phyloP scores from a whole-genome alignment of 2,888 invertebrate species.

The Iphiclides podalirius region DNA sequence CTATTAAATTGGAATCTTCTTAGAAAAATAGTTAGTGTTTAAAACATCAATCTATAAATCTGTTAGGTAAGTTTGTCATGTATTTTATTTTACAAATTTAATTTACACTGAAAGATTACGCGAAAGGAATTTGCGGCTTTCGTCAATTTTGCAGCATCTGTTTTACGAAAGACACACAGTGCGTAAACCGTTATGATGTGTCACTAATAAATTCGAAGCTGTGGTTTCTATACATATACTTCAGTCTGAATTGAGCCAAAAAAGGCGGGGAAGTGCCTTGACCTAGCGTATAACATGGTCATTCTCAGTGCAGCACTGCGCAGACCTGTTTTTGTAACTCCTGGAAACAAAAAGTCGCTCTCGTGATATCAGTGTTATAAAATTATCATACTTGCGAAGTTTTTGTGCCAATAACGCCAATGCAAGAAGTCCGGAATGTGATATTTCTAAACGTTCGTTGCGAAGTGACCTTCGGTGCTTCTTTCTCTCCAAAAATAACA shows the following conservation, averaged over 20 bases:
- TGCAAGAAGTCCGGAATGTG: constrained; percentile 14
- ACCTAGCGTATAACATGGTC: constrained; percentile 53
- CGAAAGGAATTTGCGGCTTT: constrained; percentile 35
- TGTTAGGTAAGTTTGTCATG: constrained; percentile 26
- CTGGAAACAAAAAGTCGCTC: constrained; percentile 23
- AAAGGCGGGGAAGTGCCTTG: constrained; percentile 53
- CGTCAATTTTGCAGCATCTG: constrained; percentile 16
- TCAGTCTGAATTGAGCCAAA: constrained; percentile 39
- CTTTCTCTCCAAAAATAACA: constrained; percentile 11
- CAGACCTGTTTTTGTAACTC: constrained; percentile 42
- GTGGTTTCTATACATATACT: too few relatives aligned
- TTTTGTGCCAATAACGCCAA: constrained; percentile 18
- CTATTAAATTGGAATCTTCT: not conserved
- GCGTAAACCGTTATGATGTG: constrained; percentile 7
- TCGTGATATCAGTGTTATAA: not conserved
- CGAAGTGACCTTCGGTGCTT: constrained; percentile 17
- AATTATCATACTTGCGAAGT: constrained; percentile 11
- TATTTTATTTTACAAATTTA: constrained; percentile 22
- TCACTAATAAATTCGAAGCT: constrained; percentile 7
- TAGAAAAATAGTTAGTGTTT: constrained; percentile 26
- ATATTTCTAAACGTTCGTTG: constrained; percentile 4
- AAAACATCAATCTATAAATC: constrained; percentile 16
- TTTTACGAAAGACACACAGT: constrained; percentile 4
- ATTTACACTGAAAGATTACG: constrained; percentile 22
- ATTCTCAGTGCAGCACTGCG: constrained; percentile 45